Conservation (phyloP, 2,888 invertebrate species). For the Neria commutata region DNA sequence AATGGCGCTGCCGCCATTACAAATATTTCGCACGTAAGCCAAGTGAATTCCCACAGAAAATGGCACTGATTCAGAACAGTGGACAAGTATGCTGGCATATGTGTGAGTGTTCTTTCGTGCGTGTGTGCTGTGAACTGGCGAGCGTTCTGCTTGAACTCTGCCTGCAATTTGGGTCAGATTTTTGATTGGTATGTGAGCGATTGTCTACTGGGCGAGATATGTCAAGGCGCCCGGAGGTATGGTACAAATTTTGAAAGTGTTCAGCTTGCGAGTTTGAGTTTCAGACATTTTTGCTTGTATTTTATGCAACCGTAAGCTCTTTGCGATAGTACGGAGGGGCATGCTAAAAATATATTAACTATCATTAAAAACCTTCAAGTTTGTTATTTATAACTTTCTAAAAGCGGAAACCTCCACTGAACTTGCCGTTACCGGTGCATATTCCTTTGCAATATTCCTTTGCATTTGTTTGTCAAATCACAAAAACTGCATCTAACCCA, state of each 20-base stretch:
- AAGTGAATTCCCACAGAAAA: background rate
- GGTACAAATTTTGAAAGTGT: background rate
- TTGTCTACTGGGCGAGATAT: background rate
- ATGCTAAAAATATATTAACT: too few relatives aligned
- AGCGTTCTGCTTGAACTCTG: background rate
- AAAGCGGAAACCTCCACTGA: too few relatives aligned
- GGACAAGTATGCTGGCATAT: background rate
- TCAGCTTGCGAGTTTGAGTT: background rate
- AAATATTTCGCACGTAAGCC: conserved; percentile 1
- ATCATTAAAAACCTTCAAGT: too few relatives aligned
- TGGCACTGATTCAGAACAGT: background rate
- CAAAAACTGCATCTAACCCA: too few relatives aligned
- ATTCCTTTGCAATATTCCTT: too few relatives aligned
- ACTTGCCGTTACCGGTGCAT: too few relatives aligned
- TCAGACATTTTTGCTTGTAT: too few relatives aligned
- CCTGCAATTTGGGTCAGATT: background rate
- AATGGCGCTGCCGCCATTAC: background rate
- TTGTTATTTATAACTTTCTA: too few relatives aligned
- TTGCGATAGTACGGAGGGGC: too few relatives aligned
- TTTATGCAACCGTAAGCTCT: too few relatives aligned
- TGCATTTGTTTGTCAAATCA: too few relatives aligned
- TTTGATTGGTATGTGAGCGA: too few relatives aligned
- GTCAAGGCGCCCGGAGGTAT: background rate
- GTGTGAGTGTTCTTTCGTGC: background rate
- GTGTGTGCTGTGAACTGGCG: background rate